A percentile compares a stretch with the other conserved stretches of the same genome.
Evolutionary conservation across 2,113 vertebrate species (phyloP).

Genomic region (Dasyurus viverrinus): DNA sequence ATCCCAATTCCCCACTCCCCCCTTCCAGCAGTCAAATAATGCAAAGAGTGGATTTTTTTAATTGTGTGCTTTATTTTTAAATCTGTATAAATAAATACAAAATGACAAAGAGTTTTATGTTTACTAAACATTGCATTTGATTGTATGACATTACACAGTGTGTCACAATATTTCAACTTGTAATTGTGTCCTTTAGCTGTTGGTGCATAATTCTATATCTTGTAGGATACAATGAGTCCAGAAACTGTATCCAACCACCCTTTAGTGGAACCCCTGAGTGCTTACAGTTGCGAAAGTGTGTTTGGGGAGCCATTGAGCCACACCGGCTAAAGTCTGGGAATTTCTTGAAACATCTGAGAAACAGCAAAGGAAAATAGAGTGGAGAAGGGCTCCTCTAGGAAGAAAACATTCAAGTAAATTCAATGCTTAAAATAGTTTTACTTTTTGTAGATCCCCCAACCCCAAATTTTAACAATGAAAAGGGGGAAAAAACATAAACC

Average conservation of each 20-base stretch:
- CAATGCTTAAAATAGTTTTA: conserved; percentile 54
- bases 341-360: conserved; percentile 66
- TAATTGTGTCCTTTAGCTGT: conserved; percentile 81
- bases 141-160: conserved; percentile 83
- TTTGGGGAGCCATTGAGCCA: conserved; percentile 77
- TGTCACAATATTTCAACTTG: conserved; percentile 81
- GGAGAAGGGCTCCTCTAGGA: conserved; percentile 42
- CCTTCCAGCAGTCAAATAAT: conserved; percentile 31
- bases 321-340: conserved; percentile 65
- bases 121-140: conserved; percentile 84
- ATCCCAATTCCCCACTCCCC: not conserved
- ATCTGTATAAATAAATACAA: conserved; percentile 85
- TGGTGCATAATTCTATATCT: conserved; percentile 80
- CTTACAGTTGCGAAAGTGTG: conserved; percentile 79
- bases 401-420: conserved; percentile 55
- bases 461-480: conserved; percentile 23
- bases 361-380: conserved; percentile 56
- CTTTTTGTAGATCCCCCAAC: conserved; percentile 55
- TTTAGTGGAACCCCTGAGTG: conserved; percentile 82
- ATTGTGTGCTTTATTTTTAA: conserved; percentile 84
- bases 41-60: conserved; percentile 67
- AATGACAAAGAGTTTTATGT: conserved; percentile 83
- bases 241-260: conserved; percentile 79
- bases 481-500: conserved; percentile 28
- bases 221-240: conserved; percentile 77